These are phyloP conservation scores for Plagodis pulveraria DNA, from an alignment of 2,888 invertebrate genomes.

Conservation along the genomic window DNA sequence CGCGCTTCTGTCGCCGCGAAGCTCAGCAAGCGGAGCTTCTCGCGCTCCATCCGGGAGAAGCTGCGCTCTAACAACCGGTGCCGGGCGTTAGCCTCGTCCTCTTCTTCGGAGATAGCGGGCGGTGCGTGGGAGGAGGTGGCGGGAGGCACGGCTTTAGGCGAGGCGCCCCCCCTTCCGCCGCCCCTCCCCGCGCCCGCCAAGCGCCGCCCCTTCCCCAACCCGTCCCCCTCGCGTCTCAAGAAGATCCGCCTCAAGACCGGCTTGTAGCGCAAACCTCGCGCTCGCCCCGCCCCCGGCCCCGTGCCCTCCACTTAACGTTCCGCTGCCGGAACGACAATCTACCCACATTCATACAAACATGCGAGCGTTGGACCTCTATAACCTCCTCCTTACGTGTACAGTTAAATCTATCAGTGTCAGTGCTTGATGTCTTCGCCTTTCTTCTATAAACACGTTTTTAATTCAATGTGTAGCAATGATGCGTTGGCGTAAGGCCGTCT, in stretches of 20 bases:
- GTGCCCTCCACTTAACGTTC: neutral
- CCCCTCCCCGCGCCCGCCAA: constrained; percentile 27
- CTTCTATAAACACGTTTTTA: no score
- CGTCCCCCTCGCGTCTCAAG: constrained; percentile 67
- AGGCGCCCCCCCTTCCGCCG: neutral
- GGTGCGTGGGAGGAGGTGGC: constrained; percentile 64
- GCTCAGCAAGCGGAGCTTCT: constrained; percentile 65
- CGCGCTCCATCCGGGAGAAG: constrained; percentile 50
- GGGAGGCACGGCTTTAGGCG: constrained; percentile 49
- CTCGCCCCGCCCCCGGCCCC: constrained; percentile 45
- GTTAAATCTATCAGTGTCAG: no score
- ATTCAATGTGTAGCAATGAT: no score
- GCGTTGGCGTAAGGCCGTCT: no score
- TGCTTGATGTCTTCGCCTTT: no score
- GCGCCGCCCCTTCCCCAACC: constrained; percentile 52
- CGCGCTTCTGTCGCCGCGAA: constrained; percentile 57
- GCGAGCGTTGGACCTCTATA: no score
- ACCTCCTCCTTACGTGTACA: no score
- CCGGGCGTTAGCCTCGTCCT: constrained; percentile 63
- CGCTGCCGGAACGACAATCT: no score
- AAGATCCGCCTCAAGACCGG: constrained; percentile 75
- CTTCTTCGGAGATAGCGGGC: constrained; percentile 59
- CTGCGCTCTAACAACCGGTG: constrained; percentile 44
- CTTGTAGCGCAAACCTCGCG: constrained; percentile 67
- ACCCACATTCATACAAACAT: no score